These are phyloP conservation scores for Aporrectodea caliginosa DNA, from an alignment of 1,140 invertebrate genomes.

Conservation along the genomic window DNA sequence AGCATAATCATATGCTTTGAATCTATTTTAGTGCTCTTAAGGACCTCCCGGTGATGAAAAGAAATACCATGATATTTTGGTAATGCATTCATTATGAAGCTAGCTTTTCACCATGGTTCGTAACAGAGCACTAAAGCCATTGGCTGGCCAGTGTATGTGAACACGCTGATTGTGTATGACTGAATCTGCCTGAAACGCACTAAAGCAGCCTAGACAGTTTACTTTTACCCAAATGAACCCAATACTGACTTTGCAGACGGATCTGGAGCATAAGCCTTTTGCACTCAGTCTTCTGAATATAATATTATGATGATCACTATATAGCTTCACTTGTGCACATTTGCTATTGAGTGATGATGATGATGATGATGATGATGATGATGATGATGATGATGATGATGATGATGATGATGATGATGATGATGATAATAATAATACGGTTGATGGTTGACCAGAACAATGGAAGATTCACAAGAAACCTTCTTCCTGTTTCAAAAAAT, in stretches of 20 bases:
- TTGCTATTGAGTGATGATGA: slow-evolving; percentile 7
- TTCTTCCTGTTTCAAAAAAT: too few species aligned
- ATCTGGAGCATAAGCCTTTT: background rate
- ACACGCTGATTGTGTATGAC: background rate
- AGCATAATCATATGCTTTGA: too few species aligned
- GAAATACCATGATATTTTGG: too few species aligned
- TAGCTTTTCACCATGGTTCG: too few species aligned
- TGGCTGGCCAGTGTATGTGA: too few species aligned
- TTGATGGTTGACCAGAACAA: background rate
- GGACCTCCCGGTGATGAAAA: too few species aligned
- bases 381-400: slow-evolving; percentile 10
- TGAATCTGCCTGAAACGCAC: background rate
- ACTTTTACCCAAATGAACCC: background rate
- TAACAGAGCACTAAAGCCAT: too few species aligned
- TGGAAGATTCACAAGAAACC: too few species aligned
- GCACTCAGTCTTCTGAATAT: background rate
- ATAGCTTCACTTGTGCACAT: too few species aligned
- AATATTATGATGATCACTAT: too few species aligned
- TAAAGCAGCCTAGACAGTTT: background rate
- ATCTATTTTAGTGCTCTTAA: too few species aligned
- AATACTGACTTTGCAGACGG: background rate
- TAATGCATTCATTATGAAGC: too few species aligned
- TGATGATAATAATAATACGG: background rate
- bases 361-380: slow-evolving; percentile 9
- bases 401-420: slow-evolving; percentile 12